phyloP scores from a whole-genome alignment of 2,113 vertebrate genomes.

The Passer domesticus region DNA sequence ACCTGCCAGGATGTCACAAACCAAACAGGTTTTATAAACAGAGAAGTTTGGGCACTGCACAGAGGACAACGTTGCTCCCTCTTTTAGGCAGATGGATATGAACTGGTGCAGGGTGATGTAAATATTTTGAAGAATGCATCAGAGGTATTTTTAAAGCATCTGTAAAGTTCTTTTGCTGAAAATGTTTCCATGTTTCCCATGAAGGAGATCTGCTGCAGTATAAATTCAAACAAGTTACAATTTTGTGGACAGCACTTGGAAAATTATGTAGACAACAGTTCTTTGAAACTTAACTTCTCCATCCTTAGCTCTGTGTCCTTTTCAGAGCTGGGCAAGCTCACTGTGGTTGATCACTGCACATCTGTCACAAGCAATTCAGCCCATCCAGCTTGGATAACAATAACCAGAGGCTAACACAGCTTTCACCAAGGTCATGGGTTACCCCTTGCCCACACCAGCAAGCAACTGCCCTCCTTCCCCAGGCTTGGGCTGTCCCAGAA shows the following conservation, averaged over 20 bases:
- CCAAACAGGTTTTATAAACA: constrained; percentile 21
- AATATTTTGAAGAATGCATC: background rate
- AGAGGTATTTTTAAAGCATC: background rate
- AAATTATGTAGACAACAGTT: background rate
- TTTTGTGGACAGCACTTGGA: background rate
- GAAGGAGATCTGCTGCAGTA: background rate
- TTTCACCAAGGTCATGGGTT: constrained; percentile 18
- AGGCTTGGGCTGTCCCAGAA: background rate
- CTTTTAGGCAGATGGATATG: background rate
- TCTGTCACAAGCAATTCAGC: background rate
- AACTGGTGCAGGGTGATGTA: background rate
- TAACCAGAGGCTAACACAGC: background rate
- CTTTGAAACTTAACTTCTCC: background rate
- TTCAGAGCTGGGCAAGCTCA: background rate
- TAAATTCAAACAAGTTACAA: background rate
- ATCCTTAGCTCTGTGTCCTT: background rate
- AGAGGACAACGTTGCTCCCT: background rate
- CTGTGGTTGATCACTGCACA: constrained; percentile 13
- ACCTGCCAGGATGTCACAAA: constrained; percentile 30
- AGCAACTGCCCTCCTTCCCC: background rate
- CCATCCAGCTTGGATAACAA: background rate
- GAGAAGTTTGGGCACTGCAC: background rate
- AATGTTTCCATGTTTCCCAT: background rate
- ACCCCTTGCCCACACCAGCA: background rate
- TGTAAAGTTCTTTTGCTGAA: background rate